A percentile compares a stretch with the other conserved stretches of the same genome.
phyloP scores from a whole-genome alignment of 2,888 invertebrate genomes.

The Petrophora chlorosata region DNA sequence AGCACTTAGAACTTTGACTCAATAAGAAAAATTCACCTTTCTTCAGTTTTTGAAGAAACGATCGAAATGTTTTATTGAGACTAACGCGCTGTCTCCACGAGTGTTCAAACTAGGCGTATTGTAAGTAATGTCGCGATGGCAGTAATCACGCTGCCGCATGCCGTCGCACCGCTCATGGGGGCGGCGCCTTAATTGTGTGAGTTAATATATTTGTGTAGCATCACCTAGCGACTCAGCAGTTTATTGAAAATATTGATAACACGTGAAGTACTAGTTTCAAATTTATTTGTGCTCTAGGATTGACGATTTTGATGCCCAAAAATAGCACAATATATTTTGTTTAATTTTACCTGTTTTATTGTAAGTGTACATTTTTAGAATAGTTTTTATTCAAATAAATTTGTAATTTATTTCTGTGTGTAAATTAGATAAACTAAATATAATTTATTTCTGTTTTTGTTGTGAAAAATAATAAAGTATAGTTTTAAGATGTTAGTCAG shows the following conservation, averaged over 20 bases:
- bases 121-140: too few species aligned
- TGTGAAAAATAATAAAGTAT: conserved; percentile 43
- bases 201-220: too few species aligned
- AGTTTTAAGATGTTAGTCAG: conserved; percentile 39
- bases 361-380: conserved; percentile 30
- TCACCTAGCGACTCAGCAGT: too few species aligned
- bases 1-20: background rate
- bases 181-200: too few species aligned
- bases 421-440: conserved; percentile 33
- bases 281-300: background rate
- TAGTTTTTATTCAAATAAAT: conserved; percentile 18
- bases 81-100: too few species aligned
- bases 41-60: conserved; percentile 23
- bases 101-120: too few species aligned
- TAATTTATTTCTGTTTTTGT: conserved; percentile 39
- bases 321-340: conserved; percentile 27
- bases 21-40: background rate
- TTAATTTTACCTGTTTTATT: conserved; percentile 17
- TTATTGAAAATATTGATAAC: too few species aligned
- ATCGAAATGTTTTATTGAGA: background rate
- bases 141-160: too few species aligned
- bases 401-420: conserved; percentile 35
- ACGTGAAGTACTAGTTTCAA: background rate
- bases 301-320: conserved; percentile 1
- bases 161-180: too few species aligned